These are phyloP conservation scores for Tyrophagus putrescentiae DNA, from an alignment of 1,140 invertebrate genomes.

Conservation along the genomic window DNA sequence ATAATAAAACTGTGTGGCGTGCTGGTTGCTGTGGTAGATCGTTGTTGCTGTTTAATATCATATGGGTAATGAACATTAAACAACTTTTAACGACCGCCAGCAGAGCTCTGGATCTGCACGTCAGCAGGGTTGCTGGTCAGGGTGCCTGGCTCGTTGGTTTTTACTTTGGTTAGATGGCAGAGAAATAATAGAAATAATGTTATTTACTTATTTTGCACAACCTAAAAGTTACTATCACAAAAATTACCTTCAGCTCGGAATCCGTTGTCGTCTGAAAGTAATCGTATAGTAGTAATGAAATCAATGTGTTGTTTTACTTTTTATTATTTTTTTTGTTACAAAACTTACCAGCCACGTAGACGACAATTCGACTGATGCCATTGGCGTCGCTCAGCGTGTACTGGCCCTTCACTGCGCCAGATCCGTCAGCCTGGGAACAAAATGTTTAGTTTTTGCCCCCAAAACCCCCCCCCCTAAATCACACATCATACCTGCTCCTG, in stretches of 20 bases:
- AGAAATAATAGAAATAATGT: not conserved
- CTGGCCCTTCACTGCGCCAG: constrained; percentile 25
- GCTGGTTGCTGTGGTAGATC: no score
- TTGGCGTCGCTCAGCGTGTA: constrained; percentile 27
- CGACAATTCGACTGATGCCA: constrained; percentile 26
- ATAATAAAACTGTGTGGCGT: no score
- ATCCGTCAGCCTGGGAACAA: constrained; percentile 23
- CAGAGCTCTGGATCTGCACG: constrained; percentile 22
- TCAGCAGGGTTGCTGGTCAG: constrained; percentile 25
- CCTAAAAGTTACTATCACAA: not conserved
- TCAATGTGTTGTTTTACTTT: no score
- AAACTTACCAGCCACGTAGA: constrained; percentile 29
- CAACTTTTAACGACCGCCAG: not conserved
- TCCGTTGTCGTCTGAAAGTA: constrained; percentile 25
- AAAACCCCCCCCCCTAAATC: no score
- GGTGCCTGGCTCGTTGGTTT: constrained; percentile 27
- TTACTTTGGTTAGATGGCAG: constrained; percentile 4
- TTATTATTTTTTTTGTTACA: no score
- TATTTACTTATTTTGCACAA: no score
- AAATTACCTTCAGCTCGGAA: constrained; percentile 25
- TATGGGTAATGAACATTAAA: not conserved
- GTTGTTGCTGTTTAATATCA: no score
- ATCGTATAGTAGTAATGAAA: no score
- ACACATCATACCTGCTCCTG: constrained; percentile 24
- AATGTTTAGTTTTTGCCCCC: no score